Evolutionary conservation across 2,888 invertebrate species (phyloP).

Genomic region (Lasioglossum marginatum): DNA sequence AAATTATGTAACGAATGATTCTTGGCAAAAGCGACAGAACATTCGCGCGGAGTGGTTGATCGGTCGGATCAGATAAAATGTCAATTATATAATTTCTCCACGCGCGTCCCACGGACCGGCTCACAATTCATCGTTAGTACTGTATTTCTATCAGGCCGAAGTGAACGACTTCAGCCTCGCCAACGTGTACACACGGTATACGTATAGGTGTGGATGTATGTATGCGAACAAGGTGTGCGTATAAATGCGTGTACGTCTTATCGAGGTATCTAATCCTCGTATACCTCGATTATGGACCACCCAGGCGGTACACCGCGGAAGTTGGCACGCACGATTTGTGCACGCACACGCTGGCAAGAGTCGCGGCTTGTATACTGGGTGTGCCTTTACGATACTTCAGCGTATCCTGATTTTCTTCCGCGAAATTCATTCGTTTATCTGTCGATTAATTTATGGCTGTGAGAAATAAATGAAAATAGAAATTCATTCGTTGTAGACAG

Average conservation of each 20-base stretch:
- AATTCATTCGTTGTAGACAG: background rate
- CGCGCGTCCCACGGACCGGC: constrained; percentile 9
- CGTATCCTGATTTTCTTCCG: background rate
- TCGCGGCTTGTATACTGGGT: constrained; percentile 56
- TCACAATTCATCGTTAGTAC: constrained; percentile 62
- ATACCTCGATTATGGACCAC: constrained; percentile 75
- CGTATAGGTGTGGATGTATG: background rate
- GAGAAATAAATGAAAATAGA: background rate
- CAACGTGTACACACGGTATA: constrained; percentile 3
- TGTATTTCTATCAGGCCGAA: constrained; percentile 52
- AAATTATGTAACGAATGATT: constrained; percentile 21
- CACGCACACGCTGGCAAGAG: constrained; percentile 50
- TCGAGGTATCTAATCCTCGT: constrained; percentile 69
- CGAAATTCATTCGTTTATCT: background rate
- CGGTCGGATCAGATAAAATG: constrained; percentile 44
- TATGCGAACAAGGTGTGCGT: constrained; percentile 51
- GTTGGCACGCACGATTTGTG: constrained; percentile 73
- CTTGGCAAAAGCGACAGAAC: constrained; percentile 24
- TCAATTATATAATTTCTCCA: constrained; percentile 58
- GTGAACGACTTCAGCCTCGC: constrained; percentile 54
- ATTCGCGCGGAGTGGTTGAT: constrained; percentile 14
- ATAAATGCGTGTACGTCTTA: constrained; percentile 64
- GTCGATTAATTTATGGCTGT: background rate
- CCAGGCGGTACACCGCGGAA: constrained; percentile 77
- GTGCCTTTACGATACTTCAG: constrained; percentile 17